Percentiles rank a stretch among this genome's conserved stretches.
Evolutionary conservation across 2,113 vertebrate species (phyloP).

Genomic region (Brachypodius melanocephalos): DNA sequence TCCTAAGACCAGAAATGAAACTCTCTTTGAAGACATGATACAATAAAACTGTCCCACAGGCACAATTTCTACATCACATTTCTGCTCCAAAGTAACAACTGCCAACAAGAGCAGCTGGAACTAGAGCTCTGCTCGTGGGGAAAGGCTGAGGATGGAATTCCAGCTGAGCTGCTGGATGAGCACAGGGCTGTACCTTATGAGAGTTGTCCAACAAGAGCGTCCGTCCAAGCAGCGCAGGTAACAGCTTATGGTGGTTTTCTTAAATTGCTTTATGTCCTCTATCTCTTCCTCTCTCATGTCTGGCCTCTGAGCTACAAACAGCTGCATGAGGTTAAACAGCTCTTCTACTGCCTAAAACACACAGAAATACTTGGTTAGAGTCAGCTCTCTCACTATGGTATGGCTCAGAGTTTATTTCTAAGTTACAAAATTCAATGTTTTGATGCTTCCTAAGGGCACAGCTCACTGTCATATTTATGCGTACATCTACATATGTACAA

Average conservation of each 20-base stretch:
- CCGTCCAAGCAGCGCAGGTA: conserved; percentile 98
- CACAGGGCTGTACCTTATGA: conserved; percentile 86
- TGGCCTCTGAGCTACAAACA: conserved; percentile 94
- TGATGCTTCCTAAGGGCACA: neutral
- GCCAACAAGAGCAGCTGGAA: neutral
- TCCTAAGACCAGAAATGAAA: neutral
- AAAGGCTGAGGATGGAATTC: neutral
- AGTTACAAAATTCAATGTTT: neutral
- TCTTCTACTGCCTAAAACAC: conserved; percentile 91
- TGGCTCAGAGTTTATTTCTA: neutral
- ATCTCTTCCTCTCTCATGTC: conserved; percentile 96
- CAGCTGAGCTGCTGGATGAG: neutral
- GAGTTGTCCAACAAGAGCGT: conserved; percentile 98
- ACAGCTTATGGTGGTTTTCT: conserved; percentile 99
- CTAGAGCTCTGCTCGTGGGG: neutral
- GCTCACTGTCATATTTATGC: neutral
- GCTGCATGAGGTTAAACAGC: conserved; percentile 97
- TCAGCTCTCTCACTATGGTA: neutral
- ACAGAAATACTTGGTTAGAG: neutral
- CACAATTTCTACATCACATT: neutral
- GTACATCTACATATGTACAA: neutral
- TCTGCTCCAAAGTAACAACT: neutral
- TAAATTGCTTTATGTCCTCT: conserved; percentile 97
- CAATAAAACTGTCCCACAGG: neutral
- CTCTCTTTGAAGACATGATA: neutral